phyloP scores from a whole-genome alignment of 2,113 vertebrate species.

The Eulemur rufifrons region DNA sequence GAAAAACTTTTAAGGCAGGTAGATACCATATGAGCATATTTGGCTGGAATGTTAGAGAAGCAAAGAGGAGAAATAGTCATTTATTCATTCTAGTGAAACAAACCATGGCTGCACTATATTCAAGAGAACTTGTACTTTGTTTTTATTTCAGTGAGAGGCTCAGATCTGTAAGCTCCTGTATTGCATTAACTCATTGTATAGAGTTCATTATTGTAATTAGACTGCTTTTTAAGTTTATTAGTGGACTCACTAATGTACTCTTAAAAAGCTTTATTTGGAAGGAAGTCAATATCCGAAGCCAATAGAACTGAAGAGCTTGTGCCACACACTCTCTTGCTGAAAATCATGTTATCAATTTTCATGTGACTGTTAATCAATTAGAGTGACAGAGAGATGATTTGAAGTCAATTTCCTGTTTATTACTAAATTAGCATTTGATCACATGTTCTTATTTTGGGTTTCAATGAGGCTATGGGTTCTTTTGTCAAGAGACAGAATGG shows the following conservation, averaged over 20 bases:
- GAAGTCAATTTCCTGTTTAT: slow-evolving; percentile 92
- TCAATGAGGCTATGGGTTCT: slow-evolving; percentile 70
- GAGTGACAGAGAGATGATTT: slow-evolving; percentile 94
- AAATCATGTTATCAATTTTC: slow-evolving; percentile 96
- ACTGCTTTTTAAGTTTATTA: slow-evolving; percentile 87
- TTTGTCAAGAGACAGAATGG: slow-evolving; percentile 71
- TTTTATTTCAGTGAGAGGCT: slow-evolving; percentile 69
- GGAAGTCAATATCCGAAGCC: slow-evolving; percentile 86
- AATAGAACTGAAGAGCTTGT: slow-evolving; percentile 81
- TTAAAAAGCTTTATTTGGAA: slow-evolving; percentile 87
- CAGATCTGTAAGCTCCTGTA: slow-evolving; percentile 61
- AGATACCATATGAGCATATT: slow-evolving; percentile 14
- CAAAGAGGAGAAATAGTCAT: slow-evolving; percentile 25
- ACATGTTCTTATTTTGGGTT: slow-evolving; percentile 81
- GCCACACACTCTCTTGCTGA: slow-evolving; percentile 81
- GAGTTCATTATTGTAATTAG: slow-evolving; percentile 85
- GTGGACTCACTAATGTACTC: slow-evolving; percentile 85
- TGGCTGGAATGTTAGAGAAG: slow-evolving; percentile 12
- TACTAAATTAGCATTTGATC: slow-evolving; percentile 88
- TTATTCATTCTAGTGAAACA: background rate
- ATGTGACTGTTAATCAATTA: slow-evolving; percentile 96
- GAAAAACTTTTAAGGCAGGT: slow-evolving; percentile 1
- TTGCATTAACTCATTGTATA: slow-evolving; percentile 71
- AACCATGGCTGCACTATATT: background rate
- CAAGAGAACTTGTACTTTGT: slow-evolving; percentile 24